phyloP scores from a whole-genome alignment of 2,888 invertebrate species.

The Panzeria rudis region DNA sequence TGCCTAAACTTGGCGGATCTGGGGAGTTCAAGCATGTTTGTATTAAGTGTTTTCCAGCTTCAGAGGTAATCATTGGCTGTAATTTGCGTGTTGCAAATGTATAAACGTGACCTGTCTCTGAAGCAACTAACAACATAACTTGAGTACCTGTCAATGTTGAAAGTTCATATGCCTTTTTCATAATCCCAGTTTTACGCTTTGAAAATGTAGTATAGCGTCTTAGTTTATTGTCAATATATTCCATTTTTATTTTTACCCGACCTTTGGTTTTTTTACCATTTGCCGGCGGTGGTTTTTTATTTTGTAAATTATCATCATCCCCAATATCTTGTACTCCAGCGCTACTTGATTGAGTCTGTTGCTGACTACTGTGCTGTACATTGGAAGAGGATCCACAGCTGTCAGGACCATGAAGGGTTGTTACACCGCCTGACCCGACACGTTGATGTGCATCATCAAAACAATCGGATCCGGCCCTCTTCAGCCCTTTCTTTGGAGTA shows the following conservation, averaged over 20 bases:
- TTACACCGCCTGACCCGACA: constrained; percentile 82
- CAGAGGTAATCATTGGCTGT: constrained; percentile 99
- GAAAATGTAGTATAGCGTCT: constrained; percentile 99
- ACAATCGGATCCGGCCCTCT: constrained; percentile 89
- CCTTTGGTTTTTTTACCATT: constrained; percentile 99
- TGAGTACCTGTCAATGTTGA: constrained; percentile 99
- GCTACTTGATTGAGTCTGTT: constrained; percentile 84
- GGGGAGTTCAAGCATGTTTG: constrained; percentile 99
- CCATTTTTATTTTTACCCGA: constrained; percentile 99
- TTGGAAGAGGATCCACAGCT: constrained; percentile 78
- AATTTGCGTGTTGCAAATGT: constrained; percentile 99
- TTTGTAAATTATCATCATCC: constrained; percentile 88
- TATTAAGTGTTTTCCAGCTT: constrained; percentile 98
- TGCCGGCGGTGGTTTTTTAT: constrained; percentile 94
- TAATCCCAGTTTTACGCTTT: constrained; percentile 99
- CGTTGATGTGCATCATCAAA: constrained; percentile 89
- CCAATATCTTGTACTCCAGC: constrained; percentile 87
- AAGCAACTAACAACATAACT: constrained; percentile 99
- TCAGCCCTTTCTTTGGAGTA: constrained; percentile 85
- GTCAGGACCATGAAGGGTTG: constrained; percentile 81
- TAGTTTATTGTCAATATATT: constrained; percentile 99
- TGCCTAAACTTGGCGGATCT: constrained; percentile 90
- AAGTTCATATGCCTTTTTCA: constrained; percentile 99
- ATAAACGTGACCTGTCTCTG: constrained; percentile 99
- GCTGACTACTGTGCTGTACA: constrained; percentile 74